Conservation (phyloP, 2,888 invertebrate genomes). For the Synergus gifuensis region DNA sequence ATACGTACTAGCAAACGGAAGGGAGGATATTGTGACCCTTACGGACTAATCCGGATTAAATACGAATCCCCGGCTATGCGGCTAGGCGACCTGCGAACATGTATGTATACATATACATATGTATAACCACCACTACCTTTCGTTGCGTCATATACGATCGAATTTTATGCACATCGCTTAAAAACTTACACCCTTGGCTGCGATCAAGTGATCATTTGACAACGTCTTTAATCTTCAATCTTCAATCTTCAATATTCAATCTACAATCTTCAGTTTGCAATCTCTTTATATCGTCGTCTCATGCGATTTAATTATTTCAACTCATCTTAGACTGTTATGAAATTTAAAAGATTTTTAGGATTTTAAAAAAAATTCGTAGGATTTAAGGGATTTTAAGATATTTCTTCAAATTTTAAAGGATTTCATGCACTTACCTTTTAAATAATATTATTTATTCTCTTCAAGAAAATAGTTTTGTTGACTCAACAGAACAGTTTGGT, state of each 20-base stretch:
- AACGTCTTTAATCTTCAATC: slow-evolving; percentile 2
- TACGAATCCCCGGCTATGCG: slow-evolving; percentile 72
- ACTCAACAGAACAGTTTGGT: too few species aligned
- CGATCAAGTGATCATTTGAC: background rate
- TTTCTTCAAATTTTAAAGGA: too few species aligned
- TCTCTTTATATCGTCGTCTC: background rate
- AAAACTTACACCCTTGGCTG: slow-evolving; percentile 37
- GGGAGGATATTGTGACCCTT: slow-evolving; percentile 76
- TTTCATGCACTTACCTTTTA: too few species aligned
- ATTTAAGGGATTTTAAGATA: too few species aligned
- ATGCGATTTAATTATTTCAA: too few species aligned
- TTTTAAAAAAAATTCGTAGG: too few species aligned
- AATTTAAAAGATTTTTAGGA: too few species aligned
- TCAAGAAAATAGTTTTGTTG: too few species aligned
- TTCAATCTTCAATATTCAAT: background rate
- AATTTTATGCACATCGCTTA: slow-evolving; percentile 66
- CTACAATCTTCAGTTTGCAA: too few species aligned
- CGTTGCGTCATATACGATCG: slow-evolving; percentile 63
- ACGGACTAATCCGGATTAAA: slow-evolving; percentile 77
- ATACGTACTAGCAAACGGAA: slow-evolving; percentile 60
- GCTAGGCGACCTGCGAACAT: slow-evolving; percentile 72
- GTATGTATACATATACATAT: slow-evolving; percentile 53
- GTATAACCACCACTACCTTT: slow-evolving; percentile 50
- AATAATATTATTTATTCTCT: too few species aligned
- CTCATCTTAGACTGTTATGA: too few species aligned